These are phyloP conservation scores for Byasa hedistus DNA, from an alignment of 2,888 invertebrate species.

Conservation along the genomic window DNA sequence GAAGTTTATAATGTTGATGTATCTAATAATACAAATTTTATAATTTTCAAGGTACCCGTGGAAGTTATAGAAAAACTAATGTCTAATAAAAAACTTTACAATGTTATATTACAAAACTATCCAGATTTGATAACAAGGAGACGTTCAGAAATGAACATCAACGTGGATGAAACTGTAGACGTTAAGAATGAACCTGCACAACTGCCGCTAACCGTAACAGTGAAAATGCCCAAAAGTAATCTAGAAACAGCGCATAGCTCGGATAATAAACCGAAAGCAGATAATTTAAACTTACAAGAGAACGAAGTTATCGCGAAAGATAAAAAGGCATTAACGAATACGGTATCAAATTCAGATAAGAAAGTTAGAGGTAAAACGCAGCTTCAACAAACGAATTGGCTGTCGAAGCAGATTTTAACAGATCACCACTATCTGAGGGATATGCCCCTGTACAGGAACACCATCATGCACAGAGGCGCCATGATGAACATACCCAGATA, in stretches of 20 bases:
- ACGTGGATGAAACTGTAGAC: constrained; percentile 42
- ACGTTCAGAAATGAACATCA: constrained; percentile 80
- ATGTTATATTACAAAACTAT: constrained; percentile 85
- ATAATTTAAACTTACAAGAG: constrained; percentile 1
- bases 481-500: constrained; percentile 90
- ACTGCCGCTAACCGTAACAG: constrained; percentile 38
- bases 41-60: constrained; percentile 78
- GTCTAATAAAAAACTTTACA: constrained; percentile 82
- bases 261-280: constrained; percentile 30
- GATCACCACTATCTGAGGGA: constrained; percentile 85
- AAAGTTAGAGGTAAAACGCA: constrained; percentile 28
- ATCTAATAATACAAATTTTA: background rate
- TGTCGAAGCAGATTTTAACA: constrained; percentile 74
- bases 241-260: constrained; percentile 21
- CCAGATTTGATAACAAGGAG: constrained; percentile 82
- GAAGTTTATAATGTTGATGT: too few species aligned
- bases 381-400: constrained; percentile 44
- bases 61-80: constrained; percentile 85
- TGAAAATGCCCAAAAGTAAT: constrained; percentile 37
- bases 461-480: constrained; percentile 91
- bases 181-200: constrained; percentile 37
- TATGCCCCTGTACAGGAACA: constrained; percentile 86
- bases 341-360: constrained; percentile 38
- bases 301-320: constrained; percentile 28
- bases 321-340: constrained; percentile 29